Evolutionary conservation across 2,113 vertebrate species (phyloP).

Genomic region (Heterotilapia buettikoferi): DNA sequence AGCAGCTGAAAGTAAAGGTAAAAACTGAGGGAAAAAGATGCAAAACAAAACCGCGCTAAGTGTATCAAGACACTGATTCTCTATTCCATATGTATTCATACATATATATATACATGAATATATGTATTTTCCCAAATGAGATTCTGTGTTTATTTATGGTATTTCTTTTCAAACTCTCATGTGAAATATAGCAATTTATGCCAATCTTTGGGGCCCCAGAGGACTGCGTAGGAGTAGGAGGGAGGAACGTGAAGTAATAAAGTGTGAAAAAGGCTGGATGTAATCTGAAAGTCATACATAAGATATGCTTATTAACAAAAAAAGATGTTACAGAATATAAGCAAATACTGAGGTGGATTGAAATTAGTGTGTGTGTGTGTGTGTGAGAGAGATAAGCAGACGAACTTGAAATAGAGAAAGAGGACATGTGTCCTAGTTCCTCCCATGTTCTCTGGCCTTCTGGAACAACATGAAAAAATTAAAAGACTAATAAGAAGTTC

Average conservation of each 20-base stretch:
- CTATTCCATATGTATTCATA: neutral
- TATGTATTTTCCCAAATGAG: neutral
- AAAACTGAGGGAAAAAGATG: neutral
- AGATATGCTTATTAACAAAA: neutral
- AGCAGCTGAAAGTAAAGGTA: neutral
- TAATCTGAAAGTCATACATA: neutral
- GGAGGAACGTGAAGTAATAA: neutral
- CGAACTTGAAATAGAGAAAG: neutral
- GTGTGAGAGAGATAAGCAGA: neutral
- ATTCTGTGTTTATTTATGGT: neutral
- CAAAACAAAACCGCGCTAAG: neutral
- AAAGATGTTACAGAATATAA: neutral
- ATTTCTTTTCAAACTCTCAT: neutral
- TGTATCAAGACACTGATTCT: neutral
- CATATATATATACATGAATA: neutral
- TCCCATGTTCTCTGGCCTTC: neutral
- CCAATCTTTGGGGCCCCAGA: neutral
- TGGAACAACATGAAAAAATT: constrained; percentile 9
- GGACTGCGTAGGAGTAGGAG: neutral
- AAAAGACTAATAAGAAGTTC: constrained; percentile 16
- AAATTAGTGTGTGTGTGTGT: neutral
- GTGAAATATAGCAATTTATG: neutral
- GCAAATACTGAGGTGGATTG: neutral
- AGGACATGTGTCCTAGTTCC: neutral
- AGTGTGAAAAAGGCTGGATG: neutral